Evolutionary conservation across 2,797 vertebrate genomes (phyloP).

Genomic region (Neosilurus mollespiculum): DNA sequence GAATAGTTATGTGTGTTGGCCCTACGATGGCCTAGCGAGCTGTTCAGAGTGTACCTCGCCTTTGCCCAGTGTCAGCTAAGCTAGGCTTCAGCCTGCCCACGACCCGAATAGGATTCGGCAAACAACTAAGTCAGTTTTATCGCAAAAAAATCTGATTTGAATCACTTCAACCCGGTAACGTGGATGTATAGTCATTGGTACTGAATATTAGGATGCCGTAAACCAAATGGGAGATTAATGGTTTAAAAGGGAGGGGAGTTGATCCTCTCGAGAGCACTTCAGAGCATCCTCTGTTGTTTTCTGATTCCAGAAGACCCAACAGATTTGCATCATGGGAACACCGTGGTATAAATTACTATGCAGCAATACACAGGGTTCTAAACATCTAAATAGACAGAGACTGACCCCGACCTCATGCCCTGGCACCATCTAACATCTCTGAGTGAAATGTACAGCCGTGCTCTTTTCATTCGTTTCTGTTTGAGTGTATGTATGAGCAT

Average conservation of each 20-base stretch:
- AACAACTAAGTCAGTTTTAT: neutral
- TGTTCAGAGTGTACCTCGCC: too few species aligned
- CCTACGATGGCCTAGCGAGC: too few species aligned
- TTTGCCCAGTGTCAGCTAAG: too few species aligned
- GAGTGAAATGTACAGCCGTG: conserved; percentile 23
- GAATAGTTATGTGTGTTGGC: too few species aligned
- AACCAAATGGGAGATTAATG: conserved; percentile 15
- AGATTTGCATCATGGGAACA: conserved; percentile 14
- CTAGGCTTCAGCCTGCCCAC: too few species aligned
- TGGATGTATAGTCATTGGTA: neutral
- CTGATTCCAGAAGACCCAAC: conserved; percentile 25
- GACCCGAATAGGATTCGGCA: too few species aligned
- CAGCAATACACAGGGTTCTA: conserved; percentile 16
- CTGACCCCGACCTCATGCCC: neutral
- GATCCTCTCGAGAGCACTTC: conserved; percentile 48
- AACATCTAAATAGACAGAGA: conserved; percentile 9
- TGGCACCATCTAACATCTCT: conserved; percentile 23
- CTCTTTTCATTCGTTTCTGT: conserved; percentile 16
- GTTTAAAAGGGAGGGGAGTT: neutral
- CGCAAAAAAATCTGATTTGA: neutral
- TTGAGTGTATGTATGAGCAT: conserved; percentile 26
- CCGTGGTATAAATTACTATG: conserved; percentile 36
- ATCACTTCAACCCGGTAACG: neutral
- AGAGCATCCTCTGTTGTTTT: conserved; percentile 30
- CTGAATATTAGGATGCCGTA: too few species aligned